Percentiles rank a stretch among this genome's conserved stretches.
phyloP scores from a whole-genome alignment of 2,797 vertebrate genomes.

The Hydrocynus forskahlii region DNA sequence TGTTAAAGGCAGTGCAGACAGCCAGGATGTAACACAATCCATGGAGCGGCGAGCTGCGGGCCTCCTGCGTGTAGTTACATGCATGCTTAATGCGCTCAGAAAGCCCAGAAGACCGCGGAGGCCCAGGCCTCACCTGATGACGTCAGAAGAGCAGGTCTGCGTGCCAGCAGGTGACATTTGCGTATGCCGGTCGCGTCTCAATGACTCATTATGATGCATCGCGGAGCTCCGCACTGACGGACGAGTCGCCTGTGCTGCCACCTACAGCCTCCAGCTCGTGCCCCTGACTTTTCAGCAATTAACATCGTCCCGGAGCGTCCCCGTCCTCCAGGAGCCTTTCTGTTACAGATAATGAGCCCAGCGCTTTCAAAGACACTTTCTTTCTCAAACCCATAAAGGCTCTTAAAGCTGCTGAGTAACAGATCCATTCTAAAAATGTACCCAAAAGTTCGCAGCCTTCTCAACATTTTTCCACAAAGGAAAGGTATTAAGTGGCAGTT shows the following conservation, averaged over 20 bases:
- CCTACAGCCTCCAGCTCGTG: not conserved
- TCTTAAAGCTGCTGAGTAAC: no score
- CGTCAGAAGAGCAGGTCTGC: slow-evolving; percentile 7
- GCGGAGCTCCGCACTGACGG: not conserved
- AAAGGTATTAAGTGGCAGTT: not conserved
- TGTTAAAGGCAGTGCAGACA: not conserved
- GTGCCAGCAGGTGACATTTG: slow-evolving; percentile 24
- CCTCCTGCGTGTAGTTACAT: slow-evolving; percentile 3
- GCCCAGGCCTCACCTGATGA: slow-evolving; percentile 1
- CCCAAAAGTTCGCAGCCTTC: no score
- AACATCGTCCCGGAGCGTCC: not conserved
- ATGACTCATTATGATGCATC: slow-evolving; percentile 26
- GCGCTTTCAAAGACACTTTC: not conserved
- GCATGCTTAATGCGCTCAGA: not conserved
- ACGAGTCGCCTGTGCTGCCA: slow-evolving; percentile 3
- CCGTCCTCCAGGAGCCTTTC: not conserved
- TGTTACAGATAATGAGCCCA: not conserved
- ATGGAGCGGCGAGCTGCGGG: not conserved
- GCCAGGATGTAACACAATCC: slow-evolving; percentile 8
- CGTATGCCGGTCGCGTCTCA: not conserved
- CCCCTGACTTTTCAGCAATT: slow-evolving; percentile 1
- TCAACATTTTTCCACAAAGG: no score
- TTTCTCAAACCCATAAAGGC: not conserved
- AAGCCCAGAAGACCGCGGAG: not conserved
- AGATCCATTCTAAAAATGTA: no score